Evolutionary conservation across 2,797 vertebrate species (phyloP).

Genomic region (Cichlasoma orientale): DNA sequence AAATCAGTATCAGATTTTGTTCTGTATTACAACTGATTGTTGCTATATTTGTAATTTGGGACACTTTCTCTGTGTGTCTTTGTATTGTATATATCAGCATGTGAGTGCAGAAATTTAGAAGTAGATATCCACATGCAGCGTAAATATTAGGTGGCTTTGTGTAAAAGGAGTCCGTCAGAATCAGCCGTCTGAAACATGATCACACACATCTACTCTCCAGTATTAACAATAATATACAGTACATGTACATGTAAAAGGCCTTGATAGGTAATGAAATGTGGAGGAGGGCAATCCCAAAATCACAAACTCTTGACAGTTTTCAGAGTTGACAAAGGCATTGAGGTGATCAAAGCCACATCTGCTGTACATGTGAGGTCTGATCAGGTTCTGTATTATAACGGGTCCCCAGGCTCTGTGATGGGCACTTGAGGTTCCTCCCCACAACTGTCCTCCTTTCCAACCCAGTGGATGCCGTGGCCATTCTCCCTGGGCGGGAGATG

Average conservation of each 20-base stretch:
- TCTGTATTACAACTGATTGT: conserved; percentile 15
- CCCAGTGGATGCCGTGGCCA: conserved; percentile 89
- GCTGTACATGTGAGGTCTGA: conserved; percentile 69
- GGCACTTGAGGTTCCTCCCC: conserved; percentile 80
- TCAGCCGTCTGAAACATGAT: conserved; percentile 36
- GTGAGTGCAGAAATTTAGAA: conserved; percentile 48
- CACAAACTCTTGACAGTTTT: conserved; percentile 53
- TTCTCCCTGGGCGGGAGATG: conserved; percentile 75
- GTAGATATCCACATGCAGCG: conserved; percentile 69
- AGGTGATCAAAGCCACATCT: conserved; percentile 79
- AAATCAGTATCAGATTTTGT: conserved; percentile 9
- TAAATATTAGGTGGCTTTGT: conserved; percentile 56
- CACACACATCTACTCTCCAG: conserved; percentile 36
- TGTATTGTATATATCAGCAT: conserved; percentile 19
- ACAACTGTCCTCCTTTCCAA: conserved; percentile 85
- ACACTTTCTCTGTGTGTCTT: conserved; percentile 24
- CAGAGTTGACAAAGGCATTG: conserved; percentile 78
- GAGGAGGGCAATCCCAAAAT: conserved; percentile 50
- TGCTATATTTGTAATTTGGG: conserved; percentile 23
- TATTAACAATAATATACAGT: conserved; percentile 69
- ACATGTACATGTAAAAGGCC: conserved; percentile 73
- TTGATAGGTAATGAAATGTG: conserved; percentile 69
- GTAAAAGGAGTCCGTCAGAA: conserved; percentile 33
- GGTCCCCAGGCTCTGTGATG: conserved; percentile 69
- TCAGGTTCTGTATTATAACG: conserved; percentile 67